Evolutionary conservation across 1,140 invertebrate genomes (phyloP), one percentile per base, ranked within the genome.

Genomic region (Meteorus sp.): DNA sequence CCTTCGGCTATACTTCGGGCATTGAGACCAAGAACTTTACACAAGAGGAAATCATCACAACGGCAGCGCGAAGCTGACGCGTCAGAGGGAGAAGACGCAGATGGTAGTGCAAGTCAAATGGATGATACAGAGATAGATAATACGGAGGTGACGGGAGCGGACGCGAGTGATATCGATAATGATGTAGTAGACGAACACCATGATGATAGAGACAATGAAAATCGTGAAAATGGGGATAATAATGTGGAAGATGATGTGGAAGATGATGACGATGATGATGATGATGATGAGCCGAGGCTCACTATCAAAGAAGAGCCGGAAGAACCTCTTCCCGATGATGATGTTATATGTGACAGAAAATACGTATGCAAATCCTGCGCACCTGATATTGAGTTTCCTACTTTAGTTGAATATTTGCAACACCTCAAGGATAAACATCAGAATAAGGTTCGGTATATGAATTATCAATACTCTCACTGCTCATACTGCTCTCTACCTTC

Each of bases 361-460:
- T 76, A 76, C 59, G 71, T 75, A 20, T 78, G 75, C 56, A 73
- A 71, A 45, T 60, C 45, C 13, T 76, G 73, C 44, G 68, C 70
- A 22, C 67, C 73, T 0, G 2, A 59, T 0, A 71, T 66, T 25
- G 66, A 56, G 27, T 67, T 76, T 0, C 76, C 80, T 4, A 87
- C 83, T 66, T 84, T 87, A 1, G 80, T 85, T 45, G 78, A 81
- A 29, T 87, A 84, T 63, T 72, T 88, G 2, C 83, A 85, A 62
- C 87, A 89, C 67, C 72, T 82, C 31, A 82, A 81, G 23, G 83
- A 86, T 48, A 76, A 74, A 11, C 88, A 89, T 65, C 80, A 82
- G 27, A 80, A 84, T 44, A 81, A 80, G 56, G 80, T 85, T 43
- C 13, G 31, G 2, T 19, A 44, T 20, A 20, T n/a, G 9, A 4